Base-by-base conservation (phyloP, 2,797 vertebrate species). In the Rhodeus uyekii region DNA sequence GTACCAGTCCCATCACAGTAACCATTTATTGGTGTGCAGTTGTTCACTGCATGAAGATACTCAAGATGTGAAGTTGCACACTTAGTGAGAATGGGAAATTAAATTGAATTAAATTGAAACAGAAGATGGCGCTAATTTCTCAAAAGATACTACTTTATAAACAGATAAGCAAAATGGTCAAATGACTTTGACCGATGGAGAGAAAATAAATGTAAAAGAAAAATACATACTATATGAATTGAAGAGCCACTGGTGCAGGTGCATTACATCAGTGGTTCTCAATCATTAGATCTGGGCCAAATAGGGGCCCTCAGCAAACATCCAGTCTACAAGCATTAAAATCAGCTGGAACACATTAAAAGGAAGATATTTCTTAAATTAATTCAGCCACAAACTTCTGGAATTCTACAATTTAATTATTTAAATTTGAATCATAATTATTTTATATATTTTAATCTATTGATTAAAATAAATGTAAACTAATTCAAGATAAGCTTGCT, bases 101-200 rank as follows among this genome's bases (percentile, higher is more conserved):
- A n/a, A n/a, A n/a, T n/a, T n/a, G n/a, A n/a, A n/a, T 24, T 50
- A 50, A 63, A 44, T 4, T 34, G 8, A 39, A 86, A 81, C 93
- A 93, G 77, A 64, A 92, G 93, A 90, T 91, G 93, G 92, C 76
- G 81, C 80, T 76, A 55, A 69, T 89, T 84, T 87, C 68, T 75
- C 77, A 86, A 75, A 19, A 82, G 77, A 77, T 18, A 58, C 10
- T 4, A 82, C 24, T 46, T 61, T 18, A 36, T 27, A 34, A 65
- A 79, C 58, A 34, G 32, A 74, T 27, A 1, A 34, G 48, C 8
- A 36, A 46, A 7, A 9, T 22, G 44, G 61, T 65, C 27, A 48
- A 48, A 50, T 34, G 4, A n/a, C 3, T 16, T 24, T 22, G 13
- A 38, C n/a, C 19, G 24, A n/a, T n/a, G 14, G 32, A 48, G 32